phyloP scores from a whole-genome alignment of 2,797 vertebrate genomes.

The Rhodeus uyekii region DNA sequence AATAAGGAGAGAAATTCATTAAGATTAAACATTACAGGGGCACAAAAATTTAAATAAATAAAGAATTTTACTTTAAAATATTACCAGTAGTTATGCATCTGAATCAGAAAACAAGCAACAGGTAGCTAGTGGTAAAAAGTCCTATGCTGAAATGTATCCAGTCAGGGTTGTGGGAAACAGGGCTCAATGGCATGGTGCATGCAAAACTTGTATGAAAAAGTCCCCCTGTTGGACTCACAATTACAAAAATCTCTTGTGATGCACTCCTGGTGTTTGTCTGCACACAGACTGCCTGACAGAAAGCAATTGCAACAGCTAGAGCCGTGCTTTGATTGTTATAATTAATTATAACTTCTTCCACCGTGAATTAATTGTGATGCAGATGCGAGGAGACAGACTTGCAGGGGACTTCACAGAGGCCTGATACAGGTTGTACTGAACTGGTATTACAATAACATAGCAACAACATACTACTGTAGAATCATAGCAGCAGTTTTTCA shows the following conservation, averaged over 20 bases:
- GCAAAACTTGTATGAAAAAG: not conserved
- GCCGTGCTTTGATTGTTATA: not conserved
- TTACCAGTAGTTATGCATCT: not conserved
- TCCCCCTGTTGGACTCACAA: not conserved
- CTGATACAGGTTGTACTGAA: constrained; percentile 6
- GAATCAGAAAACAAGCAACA: not conserved
- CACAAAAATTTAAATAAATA: too few species aligned
- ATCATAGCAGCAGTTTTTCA: too few species aligned
- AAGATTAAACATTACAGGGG: too few species aligned
- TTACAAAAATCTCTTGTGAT: not conserved
- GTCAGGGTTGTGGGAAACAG: not conserved
- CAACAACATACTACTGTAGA: too few species aligned
- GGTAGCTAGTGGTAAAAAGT: not conserved
- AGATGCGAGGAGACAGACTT: constrained; percentile 48
- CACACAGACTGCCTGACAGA: not conserved
- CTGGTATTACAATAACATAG: not conserved
- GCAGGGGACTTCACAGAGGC: not conserved
- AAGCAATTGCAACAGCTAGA: not conserved
- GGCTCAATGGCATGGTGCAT: too few species aligned
- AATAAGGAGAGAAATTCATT: too few species aligned
- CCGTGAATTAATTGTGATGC: constrained; percentile 39
- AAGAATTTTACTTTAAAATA: not conserved
- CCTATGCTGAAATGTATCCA: not conserved
- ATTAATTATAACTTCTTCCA: not conserved
- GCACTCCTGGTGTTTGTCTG: not conserved